Conservation (phyloP, 2,113 vertebrate genomes). For the Cacatua alba region DNA sequence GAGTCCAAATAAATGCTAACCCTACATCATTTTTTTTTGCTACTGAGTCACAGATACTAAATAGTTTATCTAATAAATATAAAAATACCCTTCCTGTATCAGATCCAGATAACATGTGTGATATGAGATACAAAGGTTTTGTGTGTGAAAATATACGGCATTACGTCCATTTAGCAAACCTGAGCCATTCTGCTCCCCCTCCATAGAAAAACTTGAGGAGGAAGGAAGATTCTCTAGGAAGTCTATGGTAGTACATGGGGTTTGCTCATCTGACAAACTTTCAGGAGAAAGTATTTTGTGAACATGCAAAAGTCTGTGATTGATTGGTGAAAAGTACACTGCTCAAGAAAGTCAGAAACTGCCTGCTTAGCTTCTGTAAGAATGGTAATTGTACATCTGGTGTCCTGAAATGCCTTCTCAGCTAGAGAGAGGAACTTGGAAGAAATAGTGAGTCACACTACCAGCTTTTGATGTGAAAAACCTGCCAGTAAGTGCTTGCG, state of each 20-base stretch:
- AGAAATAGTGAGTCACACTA: background rate
- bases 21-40: background rate
- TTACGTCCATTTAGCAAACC: background rate
- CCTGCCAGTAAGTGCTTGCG: background rate
- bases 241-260: background rate
- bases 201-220: background rate
- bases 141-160: background rate
- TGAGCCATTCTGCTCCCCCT: background rate
- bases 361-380: background rate
- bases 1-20: background rate
- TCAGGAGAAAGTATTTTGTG: background rate
- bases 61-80: background rate
- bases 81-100: background rate
- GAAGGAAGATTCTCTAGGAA: background rate
- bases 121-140: background rate
- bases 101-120: background rate
- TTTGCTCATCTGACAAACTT: background rate
- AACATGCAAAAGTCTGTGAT: background rate
- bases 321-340: background rate
- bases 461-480: background rate
- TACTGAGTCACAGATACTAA: background rate
- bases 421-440: background rate
- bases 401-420: conserved; percentile 43
- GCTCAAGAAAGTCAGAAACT: background rate
- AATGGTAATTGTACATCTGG: background rate